Evolutionary conservation across 2,113 vertebrate species (phyloP), one percentile per base, ranked within the genome.

Genomic region (Girardinichthys multiradiatus): DNA sequence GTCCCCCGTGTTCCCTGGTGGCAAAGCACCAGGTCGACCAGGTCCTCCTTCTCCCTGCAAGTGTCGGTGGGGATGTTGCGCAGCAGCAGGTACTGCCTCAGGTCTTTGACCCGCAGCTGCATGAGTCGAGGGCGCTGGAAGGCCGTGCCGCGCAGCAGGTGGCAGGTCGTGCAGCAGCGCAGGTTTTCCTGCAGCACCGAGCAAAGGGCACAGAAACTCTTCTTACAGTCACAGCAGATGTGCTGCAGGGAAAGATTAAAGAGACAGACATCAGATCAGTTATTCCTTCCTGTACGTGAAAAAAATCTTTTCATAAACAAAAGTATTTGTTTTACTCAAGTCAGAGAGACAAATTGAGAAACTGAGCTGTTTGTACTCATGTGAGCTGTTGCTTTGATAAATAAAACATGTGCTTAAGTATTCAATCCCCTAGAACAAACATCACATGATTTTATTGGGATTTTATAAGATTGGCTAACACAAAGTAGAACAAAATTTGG

Each of bases 21-120:
- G 86, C 96, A 95, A 67, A 99, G 93, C 74, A 99, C 96, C 4
- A 99, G 95, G 48, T 99, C 97, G 74, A 99, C 98, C 93, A 99
- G 90, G 92, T 99, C 98, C 78, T 96, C 96, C 42, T 99, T 99
- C 93, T 99, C 98, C 3, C 97, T 92, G 91, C 98, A 99, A 0
- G 96, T 98, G 69, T 99, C 96, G 0, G 93, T 98, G 0, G 96
- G 95, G 76, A 99, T 97, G 90, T 98, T 97, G 68, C 97, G 92
- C 80, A 99, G 96, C 19, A 94, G 81, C 85, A 99, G 97, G 74
- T 99, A 99, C 93, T 97, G 96, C 0, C 97, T 96, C 70, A 99
- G 95, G 84, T 99, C 98, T 69, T 96, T 98, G 6, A 99, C 96
- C 12, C 97, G 95, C 73, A 99, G 62, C 28, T 96, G 93, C 97